Base-by-base conservation (phyloP, 2,888 invertebrate genomes). In the Parnassius glacialis region DNA sequence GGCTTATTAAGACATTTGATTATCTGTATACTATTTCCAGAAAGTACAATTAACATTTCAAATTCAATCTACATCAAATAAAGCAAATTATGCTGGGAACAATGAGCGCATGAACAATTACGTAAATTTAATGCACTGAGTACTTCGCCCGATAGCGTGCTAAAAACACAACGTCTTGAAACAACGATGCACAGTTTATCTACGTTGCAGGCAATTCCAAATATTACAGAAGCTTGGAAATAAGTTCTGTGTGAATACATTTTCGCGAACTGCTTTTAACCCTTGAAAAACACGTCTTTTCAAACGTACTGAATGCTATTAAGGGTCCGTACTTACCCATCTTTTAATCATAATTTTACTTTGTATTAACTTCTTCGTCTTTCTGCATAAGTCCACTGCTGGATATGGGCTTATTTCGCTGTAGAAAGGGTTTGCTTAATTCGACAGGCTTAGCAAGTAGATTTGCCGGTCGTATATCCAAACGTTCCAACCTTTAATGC, bases 131-230 rank as follows among this genome's bases (percentile, higher is more conserved):
- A 52, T 52, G 52, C 44, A 20, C 13, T 5, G 10, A 58, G 52
- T 52, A 58, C n/a, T 52, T 52, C 25, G 51, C 16, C 7, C n/a
- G 43, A 43, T 58, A 45, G 58, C 58, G 52, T 58, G 58, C 25
- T 3, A 10, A 48, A 48, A 34, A 16, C 13, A 10, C 3, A 9
- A 13, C 43, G 43, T 12, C 42, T 13, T 11, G 11, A 12, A 57
- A 11, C 34, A 5, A 2, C 11, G 41, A 10, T 16, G 47, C 48
- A 13, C 52, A 9, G 11, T 52, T 34, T 41, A 52, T 34, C 52
- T 52, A n/a, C 34, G 9, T n/a, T 11, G 25, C 41, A 34, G 9
- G 11, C 12, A 9, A 48, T 48, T 48, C 13, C 2, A 48, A 48
- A 13, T 13, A 48, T 48, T n/a, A 47, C 11, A 47, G 43, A 43